These are phyloP conservation scores for Metallyticus violacea DNA, from an alignment of 2,888 invertebrate genomes.

Conservation along the genomic window DNA sequence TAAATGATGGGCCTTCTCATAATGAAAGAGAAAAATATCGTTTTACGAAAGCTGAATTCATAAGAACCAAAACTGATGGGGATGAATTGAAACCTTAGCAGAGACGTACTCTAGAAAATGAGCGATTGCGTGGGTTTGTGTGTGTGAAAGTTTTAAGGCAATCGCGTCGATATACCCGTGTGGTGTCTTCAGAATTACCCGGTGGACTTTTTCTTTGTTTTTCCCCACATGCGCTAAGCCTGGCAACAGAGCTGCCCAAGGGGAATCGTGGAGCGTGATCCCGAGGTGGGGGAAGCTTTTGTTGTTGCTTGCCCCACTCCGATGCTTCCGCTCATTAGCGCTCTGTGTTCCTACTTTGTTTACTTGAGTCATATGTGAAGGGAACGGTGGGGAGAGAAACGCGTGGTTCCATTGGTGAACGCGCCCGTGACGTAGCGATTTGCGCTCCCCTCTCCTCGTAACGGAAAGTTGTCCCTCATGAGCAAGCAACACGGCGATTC, in stretches of 20 bases:
- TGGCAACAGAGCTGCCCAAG: background rate
- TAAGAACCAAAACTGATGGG: background rate
- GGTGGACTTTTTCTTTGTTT: background rate
- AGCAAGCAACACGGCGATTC: background rate
- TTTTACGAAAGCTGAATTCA: no score
- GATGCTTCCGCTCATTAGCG: background rate
- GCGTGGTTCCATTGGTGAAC: background rate
- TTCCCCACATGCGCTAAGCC: background rate
- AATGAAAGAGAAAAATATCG: no score
- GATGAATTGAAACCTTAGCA: background rate
- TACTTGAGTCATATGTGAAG: slow-evolving; percentile 3
- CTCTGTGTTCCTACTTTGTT: background rate
- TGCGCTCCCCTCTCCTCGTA: background rate
- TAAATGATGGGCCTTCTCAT: no score
- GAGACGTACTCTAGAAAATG: no score
- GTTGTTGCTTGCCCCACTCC: background rate
- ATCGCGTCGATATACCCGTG: background rate
- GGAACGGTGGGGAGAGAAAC: background rate
- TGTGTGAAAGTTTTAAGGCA: background rate
- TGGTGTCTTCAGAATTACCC: background rate
- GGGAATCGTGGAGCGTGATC: background rate
- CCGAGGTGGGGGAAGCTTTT: background rate
- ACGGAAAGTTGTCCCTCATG: background rate
- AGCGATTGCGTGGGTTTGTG: background rate
- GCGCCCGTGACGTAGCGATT: background rate